Evolutionary conservation across 2,888 invertebrate genomes (phyloP).

Genomic region (Sylvicola cinctus): DNA sequence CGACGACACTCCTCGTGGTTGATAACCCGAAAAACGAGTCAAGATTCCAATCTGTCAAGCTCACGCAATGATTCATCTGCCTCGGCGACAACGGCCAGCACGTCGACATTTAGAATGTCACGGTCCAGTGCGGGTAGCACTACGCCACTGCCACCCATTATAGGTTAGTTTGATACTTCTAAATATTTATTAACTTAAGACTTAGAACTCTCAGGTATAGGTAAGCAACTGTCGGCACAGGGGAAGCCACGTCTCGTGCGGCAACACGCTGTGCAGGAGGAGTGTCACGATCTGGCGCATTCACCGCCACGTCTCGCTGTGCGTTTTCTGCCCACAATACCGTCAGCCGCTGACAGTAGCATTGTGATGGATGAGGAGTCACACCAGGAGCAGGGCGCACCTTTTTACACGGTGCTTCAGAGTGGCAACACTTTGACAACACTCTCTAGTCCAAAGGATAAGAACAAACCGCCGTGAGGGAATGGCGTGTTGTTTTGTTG

Average conservation of each 20-base stretch:
- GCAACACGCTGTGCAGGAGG: conserved; percentile 62
- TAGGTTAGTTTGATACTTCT: too few relatives aligned
- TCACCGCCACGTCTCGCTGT: conserved; percentile 29
- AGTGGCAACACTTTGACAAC: conserved; percentile 12
- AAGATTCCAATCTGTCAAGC: conserved; percentile 77
- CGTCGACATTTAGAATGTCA: conserved; percentile 76
- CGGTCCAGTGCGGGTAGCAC: conserved; percentile 51
- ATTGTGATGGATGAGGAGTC: conserved; percentile 43
- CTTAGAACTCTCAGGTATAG: too few relatives aligned
- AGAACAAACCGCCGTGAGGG: too few relatives aligned
- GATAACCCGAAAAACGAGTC: conserved; percentile 77
- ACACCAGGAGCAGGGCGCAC: conserved; percentile 7
- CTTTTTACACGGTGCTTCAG: conserved; percentile 13
- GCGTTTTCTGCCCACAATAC: conserved; percentile 48
- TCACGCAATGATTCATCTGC: conserved; percentile 83
- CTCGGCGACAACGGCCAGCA: conserved; percentile 76
- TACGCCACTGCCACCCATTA: conserved; percentile 24
- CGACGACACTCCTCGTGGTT: conserved; percentile 73
- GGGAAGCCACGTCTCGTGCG: conserved; percentile 63
- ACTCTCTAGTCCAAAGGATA: conserved; percentile 15
- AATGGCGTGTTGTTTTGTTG: too few relatives aligned
- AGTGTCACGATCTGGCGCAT: conserved; percentile 30
- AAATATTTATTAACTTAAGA: too few relatives aligned
- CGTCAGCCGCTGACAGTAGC: conserved; percentile 51
- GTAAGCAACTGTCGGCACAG: conserved; percentile 17